Percentiles rank a stretch among this genome's conserved stretches.
Evolutionary conservation across 2,113 vertebrate species (phyloP).

Genomic region (Sapajus apella): DNA sequence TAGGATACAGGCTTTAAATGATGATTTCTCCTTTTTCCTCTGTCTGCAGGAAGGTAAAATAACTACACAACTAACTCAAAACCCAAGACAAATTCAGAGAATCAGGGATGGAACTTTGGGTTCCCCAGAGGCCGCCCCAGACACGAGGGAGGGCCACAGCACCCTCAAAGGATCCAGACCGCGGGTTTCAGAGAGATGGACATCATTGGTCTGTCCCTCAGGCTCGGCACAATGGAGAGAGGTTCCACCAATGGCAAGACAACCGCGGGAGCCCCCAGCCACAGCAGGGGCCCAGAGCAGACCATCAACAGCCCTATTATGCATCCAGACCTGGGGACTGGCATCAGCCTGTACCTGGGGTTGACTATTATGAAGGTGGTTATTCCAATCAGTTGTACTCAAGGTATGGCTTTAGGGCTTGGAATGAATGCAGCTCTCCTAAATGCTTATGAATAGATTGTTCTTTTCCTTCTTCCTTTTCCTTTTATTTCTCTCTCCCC

Average conservation of each 20-base stretch:
- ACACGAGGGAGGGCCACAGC: neutral
- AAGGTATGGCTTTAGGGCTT: conserved; percentile 77
- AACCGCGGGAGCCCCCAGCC: conserved; percentile 25
- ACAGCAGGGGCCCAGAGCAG: neutral
- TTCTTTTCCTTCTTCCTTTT: neutral
- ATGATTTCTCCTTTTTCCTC: neutral
- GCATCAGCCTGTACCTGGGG: neutral
- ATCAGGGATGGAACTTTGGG: conserved; percentile 81
- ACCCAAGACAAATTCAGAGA: neutral
- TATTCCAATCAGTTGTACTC: neutral
- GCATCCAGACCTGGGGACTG: neutral
- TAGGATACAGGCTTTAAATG: conserved; percentile 14
- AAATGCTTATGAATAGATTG: fast-evolving
- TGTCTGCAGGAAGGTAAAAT: conserved; percentile 70
- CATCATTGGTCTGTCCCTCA: fast-evolving
- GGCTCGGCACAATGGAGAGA: conserved; percentile 51
- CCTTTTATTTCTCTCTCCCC: neutral
- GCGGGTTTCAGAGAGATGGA: conserved; percentile 28
- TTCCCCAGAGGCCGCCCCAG: neutral
- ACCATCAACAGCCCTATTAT: neutral
- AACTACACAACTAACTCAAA: neutral
- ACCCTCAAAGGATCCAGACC: neutral
- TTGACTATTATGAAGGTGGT: neutral
- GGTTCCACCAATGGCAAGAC: conserved; percentile 52
- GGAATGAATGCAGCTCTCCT: neutral